Percentiles rank a stretch among this genome's conserved stretches.
phyloP scores from a whole-genome alignment of 2,888 invertebrate species.

The Thereva unica region DNA sequence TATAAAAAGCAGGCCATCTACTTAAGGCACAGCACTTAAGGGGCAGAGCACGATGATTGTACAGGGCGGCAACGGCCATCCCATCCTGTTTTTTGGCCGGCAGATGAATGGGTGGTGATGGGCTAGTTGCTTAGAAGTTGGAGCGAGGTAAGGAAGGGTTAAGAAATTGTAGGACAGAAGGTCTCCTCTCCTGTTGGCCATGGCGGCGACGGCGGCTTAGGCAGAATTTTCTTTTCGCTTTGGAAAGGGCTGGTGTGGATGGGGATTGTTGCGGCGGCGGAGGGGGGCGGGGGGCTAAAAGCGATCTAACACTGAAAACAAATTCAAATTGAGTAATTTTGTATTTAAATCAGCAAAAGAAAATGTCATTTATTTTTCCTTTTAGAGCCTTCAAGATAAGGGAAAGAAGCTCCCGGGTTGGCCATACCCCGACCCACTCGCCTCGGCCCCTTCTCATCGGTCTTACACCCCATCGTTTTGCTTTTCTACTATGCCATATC shows the following conservation, averaged over 20 bases:
- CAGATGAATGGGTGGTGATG: not conserved
- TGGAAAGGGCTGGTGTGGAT: not conserved
- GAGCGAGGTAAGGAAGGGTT: no score
- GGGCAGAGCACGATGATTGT: not conserved
- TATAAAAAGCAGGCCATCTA: conserved; percentile 34
- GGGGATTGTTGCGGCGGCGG: not conserved
- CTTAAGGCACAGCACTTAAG: conserved; percentile 8
- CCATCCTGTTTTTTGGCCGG: not conserved
- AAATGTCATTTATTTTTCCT: conserved; percentile 31
- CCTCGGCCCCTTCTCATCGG: no score
- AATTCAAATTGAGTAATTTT: conserved; percentile 31
- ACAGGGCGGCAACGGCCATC: not conserved
- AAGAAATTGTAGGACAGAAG: no score
- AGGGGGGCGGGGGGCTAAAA: not conserved
- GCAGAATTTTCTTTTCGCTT: not conserved
- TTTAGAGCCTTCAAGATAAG: not conserved
- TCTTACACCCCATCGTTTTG: not conserved
- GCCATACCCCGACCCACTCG: no score
- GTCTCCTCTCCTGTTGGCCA: no score
- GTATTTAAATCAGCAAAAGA: conserved; percentile 32
- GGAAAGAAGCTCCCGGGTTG: not conserved
- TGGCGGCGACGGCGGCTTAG: not conserved
- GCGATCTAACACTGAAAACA: conserved; percentile 12
- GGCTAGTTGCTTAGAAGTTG: no score
- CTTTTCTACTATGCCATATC: not conserved